phyloP scores from a whole-genome alignment of 2,888 invertebrate genomes.

The Iphiclides podalirius region DNA sequence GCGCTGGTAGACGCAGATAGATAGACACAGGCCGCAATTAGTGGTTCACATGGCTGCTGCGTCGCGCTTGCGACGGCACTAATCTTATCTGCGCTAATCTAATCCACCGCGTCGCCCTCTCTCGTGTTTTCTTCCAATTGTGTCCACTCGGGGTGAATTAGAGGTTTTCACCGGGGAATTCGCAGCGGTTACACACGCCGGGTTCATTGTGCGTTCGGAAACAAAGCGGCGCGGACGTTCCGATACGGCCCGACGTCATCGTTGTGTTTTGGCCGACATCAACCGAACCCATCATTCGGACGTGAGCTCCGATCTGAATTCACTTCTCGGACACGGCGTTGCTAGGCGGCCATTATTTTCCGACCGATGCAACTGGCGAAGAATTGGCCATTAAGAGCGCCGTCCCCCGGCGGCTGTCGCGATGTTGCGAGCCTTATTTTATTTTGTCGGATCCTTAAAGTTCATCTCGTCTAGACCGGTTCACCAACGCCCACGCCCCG shows the following conservation, averaged over 20 bases:
- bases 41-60: constrained; percentile 52
- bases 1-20: constrained; percentile 23
- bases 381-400: constrained; percentile 55
- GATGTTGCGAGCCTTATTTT: constrained; percentile 64
- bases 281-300: constrained; percentile 9
- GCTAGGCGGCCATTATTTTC: constrained; percentile 11
- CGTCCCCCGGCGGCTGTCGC: constrained; percentile 59
- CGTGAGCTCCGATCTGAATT: too few relatives aligned
- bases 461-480: constrained; percentile 79
- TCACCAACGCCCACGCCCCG: constrained; percentile 66
- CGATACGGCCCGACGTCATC: neutral
- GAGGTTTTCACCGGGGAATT: constrained; percentile 66
- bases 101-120: constrained; percentile 71
- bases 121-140: constrained; percentile 78
- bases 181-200: constrained; percentile 47
- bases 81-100: constrained; percentile 76
- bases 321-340: too few relatives aligned
- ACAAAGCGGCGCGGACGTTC: constrained; percentile 20
- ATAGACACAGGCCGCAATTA: constrained; percentile 54
- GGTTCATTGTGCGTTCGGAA: constrained; percentile 45
- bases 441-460: constrained; percentile 72
- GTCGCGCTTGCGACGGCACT: constrained; percentile 50
- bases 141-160: constrained; percentile 77
- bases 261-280: neutral
- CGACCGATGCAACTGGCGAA: constrained; percentile 26